These are phyloP conservation scores for Meles meles DNA, from an alignment of 2,113 vertebrate species.

Conservation along the genomic window DNA sequence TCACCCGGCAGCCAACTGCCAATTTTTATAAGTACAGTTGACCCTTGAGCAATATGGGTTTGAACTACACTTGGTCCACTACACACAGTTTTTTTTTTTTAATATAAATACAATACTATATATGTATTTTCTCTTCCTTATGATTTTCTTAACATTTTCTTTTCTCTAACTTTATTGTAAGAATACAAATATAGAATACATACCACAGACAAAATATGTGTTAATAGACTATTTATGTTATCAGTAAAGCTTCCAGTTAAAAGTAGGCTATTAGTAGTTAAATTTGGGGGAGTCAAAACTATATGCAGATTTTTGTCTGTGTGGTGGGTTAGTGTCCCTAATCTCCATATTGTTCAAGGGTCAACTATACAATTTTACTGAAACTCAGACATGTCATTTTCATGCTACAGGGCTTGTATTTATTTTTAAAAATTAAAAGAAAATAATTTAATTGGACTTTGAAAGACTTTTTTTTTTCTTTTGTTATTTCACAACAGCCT, in stretches of 20 bases:
- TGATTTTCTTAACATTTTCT: not conserved
- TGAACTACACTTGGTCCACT: not conserved
- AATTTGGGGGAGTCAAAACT: not conserved
- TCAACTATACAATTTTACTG: not conserved
- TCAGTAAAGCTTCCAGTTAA: not conserved
- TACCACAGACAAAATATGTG: not conserved
- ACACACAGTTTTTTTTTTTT: not conserved
- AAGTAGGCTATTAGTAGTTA: not conserved
- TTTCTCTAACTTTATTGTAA: not conserved
- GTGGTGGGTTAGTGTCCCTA: not conserved
- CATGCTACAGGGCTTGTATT: not conserved
- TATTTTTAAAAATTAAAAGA: constrained; percentile 7
- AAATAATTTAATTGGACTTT: constrained; percentile 26
- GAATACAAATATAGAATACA: not conserved
- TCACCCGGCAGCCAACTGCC: not conserved
- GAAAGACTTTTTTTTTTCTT: not conserved
- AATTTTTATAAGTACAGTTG: not conserved
- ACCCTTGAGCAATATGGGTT: not conserved
- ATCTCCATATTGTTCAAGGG: not conserved
- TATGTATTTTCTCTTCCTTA: not conserved
- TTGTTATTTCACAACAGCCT: constrained; percentile 18
- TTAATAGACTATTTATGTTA: not conserved
- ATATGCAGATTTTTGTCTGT: not conserved
- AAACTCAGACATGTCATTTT: not conserved
- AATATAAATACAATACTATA: not conserved